Conservation (phyloP, 2,888 invertebrate species). For the Caenorhabditis sp. region DNA sequence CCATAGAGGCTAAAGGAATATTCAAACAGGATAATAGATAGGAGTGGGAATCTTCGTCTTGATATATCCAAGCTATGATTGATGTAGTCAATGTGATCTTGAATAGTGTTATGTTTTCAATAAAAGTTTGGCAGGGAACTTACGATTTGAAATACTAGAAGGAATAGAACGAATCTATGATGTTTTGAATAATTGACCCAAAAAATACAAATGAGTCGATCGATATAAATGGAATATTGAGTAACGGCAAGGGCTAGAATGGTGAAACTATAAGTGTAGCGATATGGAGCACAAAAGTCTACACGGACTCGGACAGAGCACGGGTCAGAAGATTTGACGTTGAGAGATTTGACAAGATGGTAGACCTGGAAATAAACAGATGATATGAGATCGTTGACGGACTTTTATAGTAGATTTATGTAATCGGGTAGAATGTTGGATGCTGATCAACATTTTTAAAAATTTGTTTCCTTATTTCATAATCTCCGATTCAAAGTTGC, state of each 20-base stretch:
- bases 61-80: slow-evolving; percentile 23
- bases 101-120: neutral
- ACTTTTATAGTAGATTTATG: too few species aligned
- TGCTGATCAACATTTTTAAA: too few species aligned
- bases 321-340: slow-evolving; percentile 1
- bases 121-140: neutral
- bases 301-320: slow-evolving; percentile 29
- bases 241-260: slow-evolving; percentile 15
- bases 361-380: slow-evolving; percentile 12
- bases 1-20: slow-evolving; percentile 18
- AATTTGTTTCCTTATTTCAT: too few species aligned
- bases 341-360: slow-evolving; percentile 22
- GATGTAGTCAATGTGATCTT: slow-evolving; percentile 15
- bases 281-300: slow-evolving; percentile 33
- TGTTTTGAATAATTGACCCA: slow-evolving; percentile 18
- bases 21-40: slow-evolving; percentile 36
- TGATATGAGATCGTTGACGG: too few species aligned
- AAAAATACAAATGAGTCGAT: slow-evolving; percentile 21
- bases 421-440: too few species aligned
- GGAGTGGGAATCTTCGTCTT: slow-evolving; percentile 25
- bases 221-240: slow-evolving; percentile 31
- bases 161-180: slow-evolving; percentile 11
- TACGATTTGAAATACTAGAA: slow-evolving; percentile 22
- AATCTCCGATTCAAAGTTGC: too few species aligned
- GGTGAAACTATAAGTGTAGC: slow-evolving; percentile 28